Evolutionary conservation across 2,888 invertebrate species (phyloP).

Genomic region (Microctonus brassicae): DNA sequence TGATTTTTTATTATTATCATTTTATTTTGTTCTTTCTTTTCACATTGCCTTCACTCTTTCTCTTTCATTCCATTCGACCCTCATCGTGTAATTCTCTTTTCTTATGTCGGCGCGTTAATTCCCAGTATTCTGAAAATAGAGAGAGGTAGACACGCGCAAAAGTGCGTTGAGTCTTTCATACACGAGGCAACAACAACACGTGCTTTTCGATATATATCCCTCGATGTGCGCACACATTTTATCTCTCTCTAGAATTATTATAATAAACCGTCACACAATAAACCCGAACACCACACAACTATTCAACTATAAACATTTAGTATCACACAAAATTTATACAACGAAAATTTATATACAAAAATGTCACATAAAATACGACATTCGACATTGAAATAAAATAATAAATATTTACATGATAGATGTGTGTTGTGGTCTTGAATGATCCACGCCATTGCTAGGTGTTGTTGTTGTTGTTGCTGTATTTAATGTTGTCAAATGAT

Average conservation of each 20-base stretch:
- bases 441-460: slow-evolving; percentile 44
- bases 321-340: too few relatives aligned
- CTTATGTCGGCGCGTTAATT: slow-evolving; percentile 26
- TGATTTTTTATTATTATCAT: background rate
- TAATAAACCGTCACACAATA: too few relatives aligned
- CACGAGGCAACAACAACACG: slow-evolving; percentile 31
- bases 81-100: background rate
- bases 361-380: background rate
- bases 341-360: too few relatives aligned
- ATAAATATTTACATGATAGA: slow-evolving; percentile 65
- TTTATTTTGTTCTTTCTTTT: background rate
- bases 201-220: slow-evolving; percentile 24
- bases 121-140: slow-evolving; percentile 38
- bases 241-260: background rate
- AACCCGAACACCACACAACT: too few relatives aligned
- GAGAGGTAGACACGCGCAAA: slow-evolving; percentile 15
- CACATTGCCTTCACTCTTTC: background rate
- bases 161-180: slow-evolving; percentile 2
- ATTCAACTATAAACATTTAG: too few relatives aligned
- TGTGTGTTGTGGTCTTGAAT: slow-evolving; percentile 60
- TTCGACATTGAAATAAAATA: background rate
- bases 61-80: background rate
- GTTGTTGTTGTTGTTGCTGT: slow-evolving; percentile 28
- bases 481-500: slow-evolving; percentile 25
- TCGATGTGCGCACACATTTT: background rate